Evolutionary conservation across 1,140 invertebrate species (phyloP).

Genomic region (Drosophila santomea): DNA sequence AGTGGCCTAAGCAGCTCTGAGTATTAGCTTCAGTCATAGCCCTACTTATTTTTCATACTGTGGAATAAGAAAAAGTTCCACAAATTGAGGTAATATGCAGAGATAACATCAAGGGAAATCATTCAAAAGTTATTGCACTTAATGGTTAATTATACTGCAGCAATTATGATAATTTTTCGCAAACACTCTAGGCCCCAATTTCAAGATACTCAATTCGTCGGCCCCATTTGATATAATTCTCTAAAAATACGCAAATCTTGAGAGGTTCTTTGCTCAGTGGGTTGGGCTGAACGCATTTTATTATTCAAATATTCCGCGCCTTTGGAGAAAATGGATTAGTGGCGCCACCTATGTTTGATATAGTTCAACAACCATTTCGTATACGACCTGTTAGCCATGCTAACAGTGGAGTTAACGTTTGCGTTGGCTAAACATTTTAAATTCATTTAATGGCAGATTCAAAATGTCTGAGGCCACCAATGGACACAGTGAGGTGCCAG

Average conservation of each 20-base stretch:
- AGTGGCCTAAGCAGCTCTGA: background rate
- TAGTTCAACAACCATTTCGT: conserved; percentile 16
- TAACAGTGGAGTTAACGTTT: background rate
- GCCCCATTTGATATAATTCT: conserved; percentile 5
- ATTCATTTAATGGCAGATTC: conserved; percentile 16
- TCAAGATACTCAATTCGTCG: background rate
- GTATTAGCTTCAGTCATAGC: background rate
- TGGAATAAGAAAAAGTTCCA: background rate
- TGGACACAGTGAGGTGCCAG: conserved; percentile 28
- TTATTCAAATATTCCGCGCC: conserved; percentile 9
- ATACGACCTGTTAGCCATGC: conserved; percentile 27
- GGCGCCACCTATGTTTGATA: conserved; percentile 49
- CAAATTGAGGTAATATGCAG: background rate
- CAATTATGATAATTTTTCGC: background rate
- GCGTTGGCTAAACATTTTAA: conserved; percentile 1
- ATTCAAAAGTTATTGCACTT: background rate
- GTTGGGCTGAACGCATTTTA: background rate
- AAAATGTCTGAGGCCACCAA: conserved; percentile 60
- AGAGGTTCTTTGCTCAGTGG: background rate
- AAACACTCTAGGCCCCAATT: background rate
- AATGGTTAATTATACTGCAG: background rate
- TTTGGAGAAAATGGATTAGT: background rate
- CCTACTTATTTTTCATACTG: too few species aligned
- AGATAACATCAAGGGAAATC: background rate
- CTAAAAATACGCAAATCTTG: background rate